Percentiles rank a stretch among this genome's conserved stretches.
Evolutionary conservation across 1,140 invertebrate species (phyloP).

Genomic region (Trichonephila clavipes): DNA sequence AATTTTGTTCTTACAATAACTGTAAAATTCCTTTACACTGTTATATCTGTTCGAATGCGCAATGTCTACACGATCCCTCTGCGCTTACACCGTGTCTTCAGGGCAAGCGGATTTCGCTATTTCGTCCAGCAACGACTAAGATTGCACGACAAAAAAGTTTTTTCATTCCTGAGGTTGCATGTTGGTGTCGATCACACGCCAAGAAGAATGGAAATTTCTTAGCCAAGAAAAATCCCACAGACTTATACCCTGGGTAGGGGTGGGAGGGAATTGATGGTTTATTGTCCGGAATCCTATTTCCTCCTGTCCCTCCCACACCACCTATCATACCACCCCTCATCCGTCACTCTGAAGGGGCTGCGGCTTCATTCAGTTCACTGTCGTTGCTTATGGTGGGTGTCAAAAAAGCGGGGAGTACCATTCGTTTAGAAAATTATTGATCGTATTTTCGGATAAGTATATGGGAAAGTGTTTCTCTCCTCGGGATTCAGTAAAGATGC

Average conservation of each 20-base stretch:
- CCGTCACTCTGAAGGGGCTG: conserved; percentile 50
- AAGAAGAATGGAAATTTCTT: conserved; percentile 60
- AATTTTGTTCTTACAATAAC: no score
- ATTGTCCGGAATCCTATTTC: conserved; percentile 71
- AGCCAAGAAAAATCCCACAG: conserved; percentile 31
- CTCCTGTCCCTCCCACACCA: conserved; percentile 38
- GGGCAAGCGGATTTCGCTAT: conserved; percentile 16
- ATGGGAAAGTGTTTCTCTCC: not conserved
- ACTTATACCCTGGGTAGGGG: conserved; percentile 24
- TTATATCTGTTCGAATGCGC: not conserved
- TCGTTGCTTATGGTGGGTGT: conserved; percentile 39
- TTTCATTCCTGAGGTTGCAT: conserved; percentile 69
- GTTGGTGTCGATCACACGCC: conserved; percentile 60
- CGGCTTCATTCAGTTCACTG: conserved; percentile 34
- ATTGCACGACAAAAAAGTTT: conserved; percentile 2
- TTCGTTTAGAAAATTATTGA: conserved; percentile 69
- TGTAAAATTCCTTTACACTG: no score
- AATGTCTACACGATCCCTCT: conserved; percentile 31
- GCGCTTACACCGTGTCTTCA: conserved; percentile 36
- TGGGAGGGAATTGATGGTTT: conserved; percentile 48
- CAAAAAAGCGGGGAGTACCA: conserved; percentile 47
- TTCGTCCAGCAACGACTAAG: conserved; percentile 12
- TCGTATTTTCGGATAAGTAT: not conserved
- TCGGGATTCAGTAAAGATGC: not conserved
- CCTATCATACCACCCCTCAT: conserved; percentile 11